These are phyloP conservation scores for Napeogenes sylphis DNA, from an alignment of 2,888 invertebrate genomes.

Conservation along the genomic window DNA sequence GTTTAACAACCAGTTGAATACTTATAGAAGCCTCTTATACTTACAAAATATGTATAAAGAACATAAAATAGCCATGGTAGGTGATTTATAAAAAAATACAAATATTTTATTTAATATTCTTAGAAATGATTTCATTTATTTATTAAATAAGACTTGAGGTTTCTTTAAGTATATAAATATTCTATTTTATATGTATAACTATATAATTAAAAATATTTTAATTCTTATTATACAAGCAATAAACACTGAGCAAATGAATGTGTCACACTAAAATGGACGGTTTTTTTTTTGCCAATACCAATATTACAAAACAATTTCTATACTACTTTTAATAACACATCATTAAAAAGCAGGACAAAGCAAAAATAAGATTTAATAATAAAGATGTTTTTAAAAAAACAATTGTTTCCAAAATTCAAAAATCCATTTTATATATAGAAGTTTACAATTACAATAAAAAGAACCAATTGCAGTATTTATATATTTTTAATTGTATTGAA, in stretches of 20 bases:
- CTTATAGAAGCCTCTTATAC: slow-evolving; percentile 8
- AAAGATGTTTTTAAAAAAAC: background rate
- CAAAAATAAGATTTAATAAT: background rate
- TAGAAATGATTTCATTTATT: too few relatives aligned
- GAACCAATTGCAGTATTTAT: background rate
- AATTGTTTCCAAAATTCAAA: too few relatives aligned
- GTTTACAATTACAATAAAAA: background rate
- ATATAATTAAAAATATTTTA: background rate
- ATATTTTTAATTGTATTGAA: too few relatives aligned
- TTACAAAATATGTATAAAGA: too few relatives aligned
- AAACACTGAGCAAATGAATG: slow-evolving; percentile 21
- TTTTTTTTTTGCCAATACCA: slow-evolving; percentile 3
- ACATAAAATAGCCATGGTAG: too few relatives aligned
- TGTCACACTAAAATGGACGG: slow-evolving; percentile 16
- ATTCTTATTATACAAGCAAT: slow-evolving; percentile 10
- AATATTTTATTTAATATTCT: too few relatives aligned
- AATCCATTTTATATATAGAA: too few relatives aligned
- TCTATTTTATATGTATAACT: too few relatives aligned
- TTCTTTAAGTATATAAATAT: too few relatives aligned
- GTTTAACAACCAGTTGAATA: slow-evolving; percentile 2
- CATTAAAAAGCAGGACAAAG: slow-evolving; percentile 13
- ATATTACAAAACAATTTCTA: background rate
- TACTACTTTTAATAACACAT: slow-evolving; percentile 3
- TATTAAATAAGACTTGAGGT: too few relatives aligned
- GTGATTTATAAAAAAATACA: too few relatives aligned